These are phyloP conservation scores for Varanus salvator DNA, from an alignment of 2,113 vertebrate genomes.

Conservation along the genomic window DNA sequence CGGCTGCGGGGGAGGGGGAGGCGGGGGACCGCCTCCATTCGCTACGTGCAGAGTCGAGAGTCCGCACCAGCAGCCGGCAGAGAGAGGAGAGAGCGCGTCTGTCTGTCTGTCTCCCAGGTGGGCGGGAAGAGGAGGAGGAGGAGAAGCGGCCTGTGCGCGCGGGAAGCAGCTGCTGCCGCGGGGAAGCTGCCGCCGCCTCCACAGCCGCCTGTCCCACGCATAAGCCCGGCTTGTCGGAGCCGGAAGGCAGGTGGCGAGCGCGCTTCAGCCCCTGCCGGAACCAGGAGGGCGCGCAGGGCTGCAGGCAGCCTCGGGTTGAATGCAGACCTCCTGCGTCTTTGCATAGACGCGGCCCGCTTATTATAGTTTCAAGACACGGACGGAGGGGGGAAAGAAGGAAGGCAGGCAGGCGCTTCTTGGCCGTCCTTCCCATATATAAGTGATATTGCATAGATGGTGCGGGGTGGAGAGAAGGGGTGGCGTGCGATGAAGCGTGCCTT, in stretches of 20 bases:
- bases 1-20: slow-evolving; percentile 27
- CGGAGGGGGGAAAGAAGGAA: too few species aligned
- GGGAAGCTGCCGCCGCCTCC: slow-evolving; percentile 27
- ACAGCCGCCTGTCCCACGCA: background rate
- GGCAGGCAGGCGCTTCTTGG: background rate
- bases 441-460: too few species aligned
- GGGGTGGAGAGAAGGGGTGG: background rate
- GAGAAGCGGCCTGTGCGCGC: too few species aligned
- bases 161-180: slow-evolving; percentile 36
- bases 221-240: background rate
- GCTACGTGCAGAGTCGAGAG: slow-evolving; percentile 82
- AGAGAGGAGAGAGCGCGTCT: slow-evolving; percentile 56
- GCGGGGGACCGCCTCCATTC: slow-evolving; percentile 74
- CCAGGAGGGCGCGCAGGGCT: rapidly evolving
- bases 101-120: slow-evolving; percentile 70
- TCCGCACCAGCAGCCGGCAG: slow-evolving; percentile 67
- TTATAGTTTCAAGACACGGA: background rate
- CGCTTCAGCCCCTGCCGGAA: background rate
- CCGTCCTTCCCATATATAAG: too few species aligned
- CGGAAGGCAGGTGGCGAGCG: slow-evolving; percentile 28
- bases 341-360: background rate
- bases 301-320: background rate
- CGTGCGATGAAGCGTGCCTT: background rate
- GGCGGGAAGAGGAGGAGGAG: slow-evolving; percentile 60
- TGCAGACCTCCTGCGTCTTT: background rate